Percentiles rank a stretch among this genome's conserved stretches.
phyloP scores from a whole-genome alignment of 92 coral and sea anemone genomes.

The Montipora capitata region DNA sequence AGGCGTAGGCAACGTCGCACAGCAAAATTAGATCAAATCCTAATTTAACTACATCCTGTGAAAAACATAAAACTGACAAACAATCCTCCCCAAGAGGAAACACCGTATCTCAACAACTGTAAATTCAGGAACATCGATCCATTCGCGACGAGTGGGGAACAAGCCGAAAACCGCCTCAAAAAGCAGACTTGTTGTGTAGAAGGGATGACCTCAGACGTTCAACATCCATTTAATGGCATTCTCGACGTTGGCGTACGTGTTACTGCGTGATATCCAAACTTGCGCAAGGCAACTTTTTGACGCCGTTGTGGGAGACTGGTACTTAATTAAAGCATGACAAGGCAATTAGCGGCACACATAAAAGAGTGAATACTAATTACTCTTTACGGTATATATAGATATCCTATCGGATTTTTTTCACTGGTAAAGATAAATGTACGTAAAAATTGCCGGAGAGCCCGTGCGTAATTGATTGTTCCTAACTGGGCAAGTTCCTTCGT shows the following conservation, averaged over 20 bases:
- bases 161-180: too few species aligned
- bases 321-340: constrained; percentile 30
- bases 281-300: not conserved
- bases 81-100: not conserved
- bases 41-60: constrained; percentile 42
- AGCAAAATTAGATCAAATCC: constrained; percentile 23
- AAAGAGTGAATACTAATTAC: constrained; percentile 6
- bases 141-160: too few species aligned
- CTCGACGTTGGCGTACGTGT: not conserved
- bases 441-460: not conserved
- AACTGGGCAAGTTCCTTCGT: not conserved
- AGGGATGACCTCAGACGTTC: not conserved
- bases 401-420: not conserved
- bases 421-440: not conserved
- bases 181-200: too few species aligned
- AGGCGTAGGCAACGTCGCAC: not conserved
- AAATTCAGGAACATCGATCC: too few species aligned
- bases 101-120: too few species aligned
- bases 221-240: not conserved
- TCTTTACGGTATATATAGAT: not conserved
- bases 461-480: not conserved
- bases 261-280: not conserved
- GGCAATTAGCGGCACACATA: constrained; percentile 6
- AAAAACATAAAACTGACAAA: not conserved
- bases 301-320: constrained; percentile 21